Conservation (phyloP, 1,140 invertebrate species). For the Pseudomyrmex gracilis region DNA sequence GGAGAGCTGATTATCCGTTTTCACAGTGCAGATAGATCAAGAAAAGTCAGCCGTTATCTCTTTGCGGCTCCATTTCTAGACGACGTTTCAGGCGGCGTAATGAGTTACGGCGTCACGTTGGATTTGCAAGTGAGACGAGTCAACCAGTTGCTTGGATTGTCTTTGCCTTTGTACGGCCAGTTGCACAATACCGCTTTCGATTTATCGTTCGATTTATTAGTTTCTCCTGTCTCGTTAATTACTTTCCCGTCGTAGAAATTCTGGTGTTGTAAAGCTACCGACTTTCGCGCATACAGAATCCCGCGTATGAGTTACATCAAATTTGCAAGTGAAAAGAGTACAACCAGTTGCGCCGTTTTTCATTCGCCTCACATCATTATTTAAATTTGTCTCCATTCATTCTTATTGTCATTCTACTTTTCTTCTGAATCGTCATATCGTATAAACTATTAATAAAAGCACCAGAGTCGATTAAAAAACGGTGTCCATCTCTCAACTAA, state of each 20-base stretch:
- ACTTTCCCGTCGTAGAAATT: slow-evolving; percentile 23
- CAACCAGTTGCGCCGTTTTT: slow-evolving; percentile 26
- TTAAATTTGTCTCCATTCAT: too few relatives aligned
- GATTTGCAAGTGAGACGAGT: slow-evolving; percentile 56
- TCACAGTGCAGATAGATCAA: slow-evolving; percentile 40
- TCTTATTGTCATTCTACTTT: too few relatives aligned
- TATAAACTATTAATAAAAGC: not conserved
- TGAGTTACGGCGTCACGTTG: slow-evolving; percentile 52
- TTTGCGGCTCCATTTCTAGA: slow-evolving; percentile 58
- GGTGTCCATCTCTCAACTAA: slow-evolving; percentile 1
- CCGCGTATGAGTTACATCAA: slow-evolving; percentile 7
- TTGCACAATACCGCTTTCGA: slow-evolving; percentile 44
- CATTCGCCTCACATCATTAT: too few relatives aligned
- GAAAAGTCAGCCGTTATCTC: slow-evolving; percentile 52
- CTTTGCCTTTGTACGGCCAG: slow-evolving; percentile 8
- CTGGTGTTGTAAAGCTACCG: not conserved
- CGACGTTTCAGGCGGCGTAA: slow-evolving; percentile 42
- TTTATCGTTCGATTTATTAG: slow-evolving; percentile 56
- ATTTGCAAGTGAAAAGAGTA: slow-evolving; percentile 41
- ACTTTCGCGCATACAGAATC: slow-evolving; percentile 12
- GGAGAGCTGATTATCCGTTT: slow-evolving; percentile 44
- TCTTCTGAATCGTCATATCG: not conserved
- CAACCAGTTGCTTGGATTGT: slow-evolving; percentile 48
- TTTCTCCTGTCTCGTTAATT: slow-evolving; percentile 46
- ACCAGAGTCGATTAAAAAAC: not conserved